phyloP scores from a whole-genome alignment of 2,797 vertebrate species.

The Sciurus carolinensis region DNA sequence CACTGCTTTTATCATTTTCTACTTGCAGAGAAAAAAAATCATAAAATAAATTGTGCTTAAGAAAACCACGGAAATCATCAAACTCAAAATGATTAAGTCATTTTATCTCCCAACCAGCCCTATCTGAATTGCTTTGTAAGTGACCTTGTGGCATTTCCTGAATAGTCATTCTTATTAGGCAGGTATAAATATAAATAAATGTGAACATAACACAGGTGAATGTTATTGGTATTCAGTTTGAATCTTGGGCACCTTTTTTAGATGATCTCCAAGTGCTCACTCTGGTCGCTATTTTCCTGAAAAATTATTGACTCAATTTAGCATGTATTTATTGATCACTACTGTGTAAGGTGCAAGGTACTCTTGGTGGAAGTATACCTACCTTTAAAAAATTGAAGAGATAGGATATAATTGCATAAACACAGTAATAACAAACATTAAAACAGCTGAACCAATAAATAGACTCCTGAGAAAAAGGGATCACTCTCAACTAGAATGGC shows the following conservation, averaged over 20 bases:
- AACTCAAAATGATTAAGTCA: slow-evolving; percentile 66
- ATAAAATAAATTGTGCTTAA: slow-evolving; percentile 73
- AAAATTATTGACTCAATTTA: neutral
- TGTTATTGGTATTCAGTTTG: neutral
- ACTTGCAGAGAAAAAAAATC: slow-evolving; percentile 42
- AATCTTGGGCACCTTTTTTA: slow-evolving; percentile 1
- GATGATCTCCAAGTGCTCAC: neutral
- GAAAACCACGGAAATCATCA: slow-evolving; percentile 72
- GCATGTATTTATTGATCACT: neutral
- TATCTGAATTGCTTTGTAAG: slow-evolving; percentile 61
- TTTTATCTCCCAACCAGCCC: neutral
- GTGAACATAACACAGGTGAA: neutral
- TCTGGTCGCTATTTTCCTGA: neutral
- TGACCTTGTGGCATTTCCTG: slow-evolving; percentile 64
- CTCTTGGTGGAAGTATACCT: neutral
- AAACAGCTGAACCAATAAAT: slow-evolving; percentile 24
- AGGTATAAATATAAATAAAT: neutral
- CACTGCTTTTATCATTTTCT: slow-evolving; percentile 70
- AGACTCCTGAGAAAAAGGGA: neutral
- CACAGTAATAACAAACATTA: slow-evolving; percentile 38
- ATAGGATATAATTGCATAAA: neutral
- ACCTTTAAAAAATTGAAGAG: neutral
- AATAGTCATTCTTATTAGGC: slow-evolving; percentile 17
- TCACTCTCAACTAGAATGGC: neutral
- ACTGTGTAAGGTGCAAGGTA: neutral